A percentile compares a stretch with the other conserved stretches of the same genome.
Conservation (phyloP, 2,113 vertebrate species). For the Sturnus vulgaris region DNA sequence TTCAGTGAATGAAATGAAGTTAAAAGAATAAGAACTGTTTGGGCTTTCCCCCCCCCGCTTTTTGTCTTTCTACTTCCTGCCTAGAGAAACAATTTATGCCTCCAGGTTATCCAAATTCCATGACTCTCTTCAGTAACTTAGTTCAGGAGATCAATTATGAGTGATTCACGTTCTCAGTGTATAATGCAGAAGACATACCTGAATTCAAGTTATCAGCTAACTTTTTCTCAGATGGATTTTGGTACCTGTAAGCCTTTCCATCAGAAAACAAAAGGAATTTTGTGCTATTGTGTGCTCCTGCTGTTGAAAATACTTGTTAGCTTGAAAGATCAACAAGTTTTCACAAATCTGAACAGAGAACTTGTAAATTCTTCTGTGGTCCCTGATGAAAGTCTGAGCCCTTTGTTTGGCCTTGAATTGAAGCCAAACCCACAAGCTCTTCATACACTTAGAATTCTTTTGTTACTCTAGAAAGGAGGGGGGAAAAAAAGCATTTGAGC, state of each 20-base stretch:
- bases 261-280: neutral
- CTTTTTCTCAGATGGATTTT: neutral
- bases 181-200: neutral
- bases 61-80: neutral
- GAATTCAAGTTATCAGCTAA: neutral
- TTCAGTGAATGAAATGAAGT: neutral
- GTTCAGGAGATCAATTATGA: neutral
- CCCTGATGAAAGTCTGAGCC: neutral
- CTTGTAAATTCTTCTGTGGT: neutral
- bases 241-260: neutral
- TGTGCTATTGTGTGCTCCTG: neutral
- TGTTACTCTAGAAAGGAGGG: slow-evolving; percentile 9
- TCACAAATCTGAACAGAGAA: neutral
- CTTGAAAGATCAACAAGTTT: slow-evolving; percentile 16
- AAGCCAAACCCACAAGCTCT: slow-evolving; percentile 20
- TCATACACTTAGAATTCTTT: slow-evolving; percentile 28
- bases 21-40: neutral
- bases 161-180: neutral
- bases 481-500: neutral
- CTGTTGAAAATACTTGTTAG: neutral
- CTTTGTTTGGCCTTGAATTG: slow-evolving; percentile 57
- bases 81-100: neutral
- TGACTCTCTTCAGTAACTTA: neutral
- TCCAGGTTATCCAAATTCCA: neutral
- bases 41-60: fast-evolving